Base-by-base conservation (phyloP, 2,888 invertebrate species). In the Ischnura elegans region DNA sequence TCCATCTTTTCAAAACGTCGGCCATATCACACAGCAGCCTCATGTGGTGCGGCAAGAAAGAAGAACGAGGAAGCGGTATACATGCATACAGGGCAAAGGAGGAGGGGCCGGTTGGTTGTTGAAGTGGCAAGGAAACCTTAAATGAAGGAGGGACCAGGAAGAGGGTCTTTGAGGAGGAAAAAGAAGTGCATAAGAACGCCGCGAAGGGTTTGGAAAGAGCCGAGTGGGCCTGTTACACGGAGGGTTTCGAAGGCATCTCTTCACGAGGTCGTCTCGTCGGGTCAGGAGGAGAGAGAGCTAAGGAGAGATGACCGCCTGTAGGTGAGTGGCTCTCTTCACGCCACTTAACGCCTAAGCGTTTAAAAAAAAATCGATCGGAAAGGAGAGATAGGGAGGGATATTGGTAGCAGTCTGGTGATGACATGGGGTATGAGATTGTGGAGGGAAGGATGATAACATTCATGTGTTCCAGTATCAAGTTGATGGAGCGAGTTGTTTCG, bases 361-460 rank as follows among this genome's bases (percentile, higher is more conserved):
- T 76, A 29, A 36, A 3, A 21, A 25, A 76, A 36, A 76, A 36
- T 21, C 76, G 76, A 76, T 36, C 76, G 76, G 76, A 1, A 76
- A 13, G 76, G 76, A 10, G 29, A 29, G 76, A 76, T 76, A 76
- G 36, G 36, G 51, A n/a, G 21, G 76, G 36, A 10, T 76, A 36
- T 36, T 76, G 76, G 76, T 76, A 76, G 76, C 76, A 76, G 76
- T 76, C 76, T 29, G 16, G 76, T 76, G 76, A 36, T 76, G 76
- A 76, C 76, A 76, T 36, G 76, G 76, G 36, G 76, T 36, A 36
- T 36, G 25, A 76, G 76, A 36, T 13, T 25, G 36, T 13, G 19
- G 47, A 47, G 47, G 51, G 51, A 51, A 10, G 51, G 8, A 51
- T 6, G 51, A 51, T n/a, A n/a, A n/a, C n/a, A n/a, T n/a, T n/a